A percentile compares a stretch with the other conserved stretches of the same genome.
These are phyloP conservation scores for Malacosoma neustria DNA, from an alignment of 2,888 invertebrate species.

Conservation along the genomic window DNA sequence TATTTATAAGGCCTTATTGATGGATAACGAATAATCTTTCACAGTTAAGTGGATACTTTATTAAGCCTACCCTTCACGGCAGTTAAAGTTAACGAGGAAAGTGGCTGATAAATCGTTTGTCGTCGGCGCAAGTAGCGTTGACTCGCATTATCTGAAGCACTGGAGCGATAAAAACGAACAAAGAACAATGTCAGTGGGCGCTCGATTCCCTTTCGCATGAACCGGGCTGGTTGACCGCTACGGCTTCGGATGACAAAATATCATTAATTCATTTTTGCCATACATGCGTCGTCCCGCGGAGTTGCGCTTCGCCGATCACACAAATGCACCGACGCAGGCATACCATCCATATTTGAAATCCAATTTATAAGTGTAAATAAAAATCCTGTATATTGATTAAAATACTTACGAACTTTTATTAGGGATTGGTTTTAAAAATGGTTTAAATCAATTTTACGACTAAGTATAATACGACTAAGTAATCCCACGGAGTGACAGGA, in stretches of 20 bases:
- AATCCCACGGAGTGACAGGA: too few relatives aligned
- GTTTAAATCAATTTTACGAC: too few relatives aligned
- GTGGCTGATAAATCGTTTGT: slow-evolving; percentile 60
- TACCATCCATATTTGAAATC: slow-evolving; percentile 39
- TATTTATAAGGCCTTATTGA: slow-evolving; percentile 16
- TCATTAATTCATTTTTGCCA: slow-evolving; percentile 46
- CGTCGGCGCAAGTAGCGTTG: slow-evolving; percentile 31
- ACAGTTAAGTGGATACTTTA: slow-evolving; percentile 42
- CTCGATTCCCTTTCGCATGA: slow-evolving; percentile 65
- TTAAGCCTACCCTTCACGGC: slow-evolving; percentile 38
- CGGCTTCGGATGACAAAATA: slow-evolving; percentile 59
- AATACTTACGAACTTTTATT: too few relatives aligned
- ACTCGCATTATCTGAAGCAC: slow-evolving; percentile 61
- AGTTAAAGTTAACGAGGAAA: slow-evolving; percentile 60
- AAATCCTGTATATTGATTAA: too few relatives aligned
- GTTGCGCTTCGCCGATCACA: slow-evolving; percentile 33
- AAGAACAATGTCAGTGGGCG: slow-evolving; percentile 67
- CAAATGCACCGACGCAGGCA: slow-evolving; percentile 44
- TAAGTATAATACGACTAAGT: too few relatives aligned
- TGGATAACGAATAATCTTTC: slow-evolving; percentile 34
- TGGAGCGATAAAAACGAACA: slow-evolving; percentile 70
- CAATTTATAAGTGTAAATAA: too few relatives aligned
- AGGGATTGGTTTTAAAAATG: too few relatives aligned
- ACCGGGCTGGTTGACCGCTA: slow-evolving; percentile 30
- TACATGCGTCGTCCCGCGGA: slow-evolving; percentile 30